A percentile compares a stretch with the other conserved stretches of the same genome.
Evolutionary conservation across 1,140 invertebrate genomes (phyloP).

Genomic region (Aleiodes sp.): DNA sequence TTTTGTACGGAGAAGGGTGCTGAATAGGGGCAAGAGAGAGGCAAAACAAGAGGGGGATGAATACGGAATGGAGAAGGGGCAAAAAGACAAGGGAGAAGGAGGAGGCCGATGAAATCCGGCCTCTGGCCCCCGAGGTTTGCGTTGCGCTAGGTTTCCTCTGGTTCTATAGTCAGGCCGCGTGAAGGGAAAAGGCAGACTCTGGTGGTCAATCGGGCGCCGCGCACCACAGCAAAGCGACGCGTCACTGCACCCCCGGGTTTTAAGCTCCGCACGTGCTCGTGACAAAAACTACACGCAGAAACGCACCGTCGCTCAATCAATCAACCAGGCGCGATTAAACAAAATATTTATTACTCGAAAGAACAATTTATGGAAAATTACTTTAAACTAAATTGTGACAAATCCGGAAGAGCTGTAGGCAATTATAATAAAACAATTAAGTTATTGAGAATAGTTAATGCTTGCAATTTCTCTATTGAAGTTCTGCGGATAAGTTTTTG

Average conservation of each 20-base stretch:
- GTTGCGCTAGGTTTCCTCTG: slow-evolving; percentile 47
- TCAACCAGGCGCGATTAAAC: slow-evolving; percentile 8
- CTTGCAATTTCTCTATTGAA: too few species aligned
- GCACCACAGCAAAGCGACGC: slow-evolving; percentile 62
- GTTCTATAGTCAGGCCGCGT: slow-evolving; percentile 39
- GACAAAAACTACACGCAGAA: slow-evolving; percentile 46
- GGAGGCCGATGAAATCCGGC: slow-evolving; percentile 17
- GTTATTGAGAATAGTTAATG: too few species aligned
- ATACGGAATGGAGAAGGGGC: slow-evolving; percentile 19
- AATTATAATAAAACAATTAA: too few species aligned
- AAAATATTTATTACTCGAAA: slow-evolving; percentile 8
- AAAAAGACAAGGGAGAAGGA: slow-evolving; percentile 20
- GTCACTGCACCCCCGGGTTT: slow-evolving; percentile 59
- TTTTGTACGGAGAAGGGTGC: slow-evolving; percentile 25
- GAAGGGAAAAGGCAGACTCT: slow-evolving; percentile 61
- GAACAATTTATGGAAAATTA: not conserved
- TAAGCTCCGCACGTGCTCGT: slow-evolving; percentile 53
- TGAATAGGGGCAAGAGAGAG: slow-evolving; percentile 38
- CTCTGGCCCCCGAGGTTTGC: slow-evolving; percentile 44
- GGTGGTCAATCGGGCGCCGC: slow-evolving; percentile 66
- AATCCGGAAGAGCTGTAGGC: too few species aligned
- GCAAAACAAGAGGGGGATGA: slow-evolving; percentile 39
- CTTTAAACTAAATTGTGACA: not conserved
- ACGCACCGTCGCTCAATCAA: slow-evolving; percentile 24
- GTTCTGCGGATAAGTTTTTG: too few species aligned